Evolutionary conservation across 2,797 vertebrate genomes (phyloP).

Genomic region (Acrocephalus scirpaceus): DNA sequence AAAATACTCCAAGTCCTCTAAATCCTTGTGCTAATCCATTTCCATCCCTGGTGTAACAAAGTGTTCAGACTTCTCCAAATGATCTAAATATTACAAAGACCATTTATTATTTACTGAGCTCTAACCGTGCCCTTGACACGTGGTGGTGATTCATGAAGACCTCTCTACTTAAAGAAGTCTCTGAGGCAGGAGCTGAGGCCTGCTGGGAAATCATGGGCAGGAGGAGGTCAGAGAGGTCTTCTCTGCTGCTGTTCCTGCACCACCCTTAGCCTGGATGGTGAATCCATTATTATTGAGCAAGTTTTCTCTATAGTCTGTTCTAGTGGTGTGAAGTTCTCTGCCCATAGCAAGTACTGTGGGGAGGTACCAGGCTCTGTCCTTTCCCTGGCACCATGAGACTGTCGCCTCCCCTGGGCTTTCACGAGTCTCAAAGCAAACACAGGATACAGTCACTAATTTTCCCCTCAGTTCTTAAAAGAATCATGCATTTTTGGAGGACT

Average conservation of each 20-base stretch:
- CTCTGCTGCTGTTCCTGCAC: neutral
- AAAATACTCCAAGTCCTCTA: neutral
- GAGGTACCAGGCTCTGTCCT: neutral
- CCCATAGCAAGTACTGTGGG: neutral
- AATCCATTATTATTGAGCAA: neutral
- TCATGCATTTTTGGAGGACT: fast-evolving
- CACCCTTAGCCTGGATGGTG: neutral
- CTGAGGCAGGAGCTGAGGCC: neutral
- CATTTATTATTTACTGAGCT: slow-evolving; percentile 3
- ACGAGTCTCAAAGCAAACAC: neutral
- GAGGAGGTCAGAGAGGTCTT: neutral
- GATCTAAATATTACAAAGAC: neutral
- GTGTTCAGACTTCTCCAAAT: neutral
- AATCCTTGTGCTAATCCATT: neutral
- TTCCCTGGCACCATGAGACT: neutral
- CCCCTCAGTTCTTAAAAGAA: neutral
- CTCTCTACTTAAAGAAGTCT: neutral
- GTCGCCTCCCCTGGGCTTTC: neutral
- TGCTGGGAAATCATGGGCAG: neutral
- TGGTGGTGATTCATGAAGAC: neutral
- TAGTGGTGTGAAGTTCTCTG: neutral
- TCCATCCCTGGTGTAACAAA: neutral
- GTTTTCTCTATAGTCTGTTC: neutral
- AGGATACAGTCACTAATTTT: neutral
- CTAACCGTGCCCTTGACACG: neutral